These are phyloP conservation scores for Chrysaora quinquecirrha DNA, from an alignment of 30 jellyfish, hydroid and myxozoan genomes.

Conservation along the genomic window DNA sequence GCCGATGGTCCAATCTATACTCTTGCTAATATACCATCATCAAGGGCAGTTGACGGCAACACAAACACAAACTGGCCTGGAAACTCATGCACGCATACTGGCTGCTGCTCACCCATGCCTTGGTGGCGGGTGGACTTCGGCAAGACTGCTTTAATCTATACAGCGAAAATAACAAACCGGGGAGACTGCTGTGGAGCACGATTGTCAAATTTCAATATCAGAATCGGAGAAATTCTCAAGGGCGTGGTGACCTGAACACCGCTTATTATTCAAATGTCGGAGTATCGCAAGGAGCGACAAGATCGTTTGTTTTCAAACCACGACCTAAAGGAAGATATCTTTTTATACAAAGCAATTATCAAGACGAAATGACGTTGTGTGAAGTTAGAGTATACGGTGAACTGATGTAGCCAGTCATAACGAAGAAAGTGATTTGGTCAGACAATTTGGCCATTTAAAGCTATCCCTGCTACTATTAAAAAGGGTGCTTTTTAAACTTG, in stretches of 20 bases:
- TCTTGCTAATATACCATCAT: too few relatives aligned
- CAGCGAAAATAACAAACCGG: constrained; percentile 53
- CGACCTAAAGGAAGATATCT: constrained; percentile 33
- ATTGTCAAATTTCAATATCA: constrained; percentile 22
- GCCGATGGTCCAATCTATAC: not conserved
- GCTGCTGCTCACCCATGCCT: constrained; percentile 22
- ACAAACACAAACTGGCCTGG: not conserved
- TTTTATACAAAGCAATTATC: not conserved
- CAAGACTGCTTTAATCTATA: constrained; percentile 27
- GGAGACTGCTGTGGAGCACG: constrained; percentile 40
- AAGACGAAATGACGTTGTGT: not conserved
- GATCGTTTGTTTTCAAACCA: constrained; percentile 22
- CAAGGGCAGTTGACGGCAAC: constrained; percentile 59
- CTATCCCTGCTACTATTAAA: too few relatives aligned
- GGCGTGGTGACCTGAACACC: constrained; percentile 9
- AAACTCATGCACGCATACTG: constrained; percentile 45
- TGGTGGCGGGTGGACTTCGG: constrained; percentile 75
- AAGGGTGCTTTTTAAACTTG: too few relatives aligned
- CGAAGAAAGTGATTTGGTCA: too few relatives aligned
- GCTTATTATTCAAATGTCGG: not conserved
- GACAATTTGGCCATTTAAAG: too few relatives aligned
- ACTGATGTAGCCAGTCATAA: not conserved
- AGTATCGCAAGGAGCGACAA: constrained; percentile 31
- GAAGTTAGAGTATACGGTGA: constrained; percentile 29
- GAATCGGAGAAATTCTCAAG: constrained; percentile 5